phyloP scores from a whole-genome alignment of 2,113 vertebrate species.

The Chloropsis hardwickii region DNA sequence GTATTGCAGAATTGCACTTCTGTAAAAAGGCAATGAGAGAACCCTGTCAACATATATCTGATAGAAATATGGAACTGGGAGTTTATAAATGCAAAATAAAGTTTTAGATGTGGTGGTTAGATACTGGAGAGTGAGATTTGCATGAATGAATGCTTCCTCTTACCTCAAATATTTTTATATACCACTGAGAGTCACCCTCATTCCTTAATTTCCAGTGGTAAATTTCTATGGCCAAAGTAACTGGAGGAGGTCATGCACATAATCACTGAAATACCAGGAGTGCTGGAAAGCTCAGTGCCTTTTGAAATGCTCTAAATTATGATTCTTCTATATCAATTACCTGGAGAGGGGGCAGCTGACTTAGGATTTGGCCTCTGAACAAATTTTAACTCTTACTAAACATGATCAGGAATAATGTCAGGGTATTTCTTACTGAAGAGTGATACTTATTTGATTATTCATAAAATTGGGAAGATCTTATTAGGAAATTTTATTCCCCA shows the following conservation, averaged over 20 bases:
- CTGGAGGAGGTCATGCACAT: not conserved
- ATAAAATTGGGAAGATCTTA: not conserved
- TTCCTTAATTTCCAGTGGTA: not conserved
- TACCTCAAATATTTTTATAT: not conserved
- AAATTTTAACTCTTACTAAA: not conserved
- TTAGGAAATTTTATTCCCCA: not conserved
- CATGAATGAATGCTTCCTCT: not conserved
- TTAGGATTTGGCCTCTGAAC: not conserved
- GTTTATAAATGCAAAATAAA: not conserved
- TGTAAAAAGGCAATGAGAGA: not conserved
- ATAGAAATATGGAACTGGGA: not conserved
- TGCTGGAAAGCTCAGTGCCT: not conserved
- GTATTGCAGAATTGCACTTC: not conserved
- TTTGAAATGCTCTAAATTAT: not conserved
- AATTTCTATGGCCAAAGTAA: not conserved
- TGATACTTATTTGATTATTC: not conserved
- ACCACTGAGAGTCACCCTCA: fast-evolving
- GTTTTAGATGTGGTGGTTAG: not conserved
- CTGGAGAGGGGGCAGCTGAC: not conserved
- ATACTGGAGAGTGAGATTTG: not conserved
- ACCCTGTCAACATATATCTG: not conserved
- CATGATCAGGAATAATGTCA: not conserved
- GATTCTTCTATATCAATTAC: not conserved
- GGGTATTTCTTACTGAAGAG: not conserved
- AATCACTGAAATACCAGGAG: not conserved